A percentile compares a stretch with the other conserved stretches of the same genome.
These are phyloP conservation scores for Neodiprion pinetum DNA, from an alignment of 1,140 invertebrate genomes.

Conservation along the genomic window DNA sequence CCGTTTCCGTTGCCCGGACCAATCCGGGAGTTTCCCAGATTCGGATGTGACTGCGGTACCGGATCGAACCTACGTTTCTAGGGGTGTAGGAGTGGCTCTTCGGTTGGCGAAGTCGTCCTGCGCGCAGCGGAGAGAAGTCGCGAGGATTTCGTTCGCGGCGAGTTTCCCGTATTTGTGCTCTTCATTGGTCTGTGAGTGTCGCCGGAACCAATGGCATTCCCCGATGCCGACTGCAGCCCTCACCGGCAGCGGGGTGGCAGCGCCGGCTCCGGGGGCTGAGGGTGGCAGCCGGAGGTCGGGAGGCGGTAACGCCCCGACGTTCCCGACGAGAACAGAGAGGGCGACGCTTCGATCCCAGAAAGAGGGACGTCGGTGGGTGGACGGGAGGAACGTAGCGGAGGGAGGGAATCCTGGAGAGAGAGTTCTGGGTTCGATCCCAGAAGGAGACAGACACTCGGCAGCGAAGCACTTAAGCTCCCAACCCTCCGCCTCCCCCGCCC, in stretches of 20 bases:
- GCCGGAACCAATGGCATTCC: slow-evolving; percentile 54
- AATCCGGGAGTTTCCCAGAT: slow-evolving; percentile 43
- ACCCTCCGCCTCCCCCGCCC: slow-evolving; percentile 28
- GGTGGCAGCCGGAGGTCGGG: slow-evolving; percentile 18
- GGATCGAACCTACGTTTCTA: neutral
- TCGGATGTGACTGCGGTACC: slow-evolving; percentile 43
- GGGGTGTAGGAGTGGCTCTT: slow-evolving; percentile 10
- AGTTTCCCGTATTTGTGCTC: slow-evolving; percentile 57
- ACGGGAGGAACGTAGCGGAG: slow-evolving; percentile 20
- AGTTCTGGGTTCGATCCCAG: slow-evolving; percentile 48
- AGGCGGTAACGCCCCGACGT: slow-evolving; percentile 6
- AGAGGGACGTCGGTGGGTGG: neutral
- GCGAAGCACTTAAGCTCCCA: slow-evolving; percentile 51
- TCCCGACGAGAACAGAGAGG: neutral
- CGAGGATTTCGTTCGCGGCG: neutral
- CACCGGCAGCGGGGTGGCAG: neutral
- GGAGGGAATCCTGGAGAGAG: slow-evolving; percentile 23
- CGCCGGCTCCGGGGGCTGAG: neutral
- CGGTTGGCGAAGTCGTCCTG: slow-evolving; percentile 10
- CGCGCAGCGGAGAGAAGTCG: neutral
- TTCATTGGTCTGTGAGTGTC: slow-evolving; percentile 60
- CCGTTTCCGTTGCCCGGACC: neutral
- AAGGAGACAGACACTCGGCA: slow-evolving; percentile 46
- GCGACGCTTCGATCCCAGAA: slow-evolving; percentile 9
- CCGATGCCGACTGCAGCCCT: slow-evolving; percentile 50